Base-by-base conservation (phyloP, 2,113 vertebrate genomes). In the Corythornis madagascariensis region DNA sequence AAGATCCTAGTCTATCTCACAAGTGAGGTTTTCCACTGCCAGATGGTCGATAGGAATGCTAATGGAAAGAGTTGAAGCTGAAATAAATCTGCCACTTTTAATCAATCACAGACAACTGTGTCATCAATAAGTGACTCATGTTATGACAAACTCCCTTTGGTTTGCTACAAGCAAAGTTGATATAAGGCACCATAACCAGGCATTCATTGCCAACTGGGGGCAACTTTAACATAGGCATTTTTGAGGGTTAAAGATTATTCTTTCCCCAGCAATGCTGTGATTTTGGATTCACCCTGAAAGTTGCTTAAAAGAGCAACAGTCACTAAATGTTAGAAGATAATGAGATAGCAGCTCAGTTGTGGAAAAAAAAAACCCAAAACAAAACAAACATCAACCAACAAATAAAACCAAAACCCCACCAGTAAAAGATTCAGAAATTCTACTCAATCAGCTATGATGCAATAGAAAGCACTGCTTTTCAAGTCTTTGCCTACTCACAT, bases 81-180 rank as follows among this genome's bases (percentile, higher is more conserved):
- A 97, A 97, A 97, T 97, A 97, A 97, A 98, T 93, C 95, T 97
- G 97, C 94, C 97, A 96, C 93, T 96, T 97, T 64, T 94, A 97
- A 97, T 98, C 97, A 96, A 96, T 97, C 97, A 96, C 83, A 92
- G 90, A 79, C 86, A 93, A 95, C 88, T 11, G 25, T 92, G 91
- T 93, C 95, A 96, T 97, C 95, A 91, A 96, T 94, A 95, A 91
- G 57, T 25, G 33, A 76, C 60, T 92, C 5, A 0, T 85, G 91
- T 92, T 96, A 93, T 86, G 94, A 95, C 86, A 96, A 94, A 89
- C 63, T 94, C 92, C 89, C 63, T 96, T 89, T 86, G 56, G 67
- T 69, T 91, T 18, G 6, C 65, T 70, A 78, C 80, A 81, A 93
- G 87, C 42, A 47, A 81, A 95, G 70, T 2, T 95, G 80, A 94